These are phyloP conservation scores for Eumeta japonica DNA, from an alignment of 1,140 invertebrate species.

Conservation along the genomic window DNA sequence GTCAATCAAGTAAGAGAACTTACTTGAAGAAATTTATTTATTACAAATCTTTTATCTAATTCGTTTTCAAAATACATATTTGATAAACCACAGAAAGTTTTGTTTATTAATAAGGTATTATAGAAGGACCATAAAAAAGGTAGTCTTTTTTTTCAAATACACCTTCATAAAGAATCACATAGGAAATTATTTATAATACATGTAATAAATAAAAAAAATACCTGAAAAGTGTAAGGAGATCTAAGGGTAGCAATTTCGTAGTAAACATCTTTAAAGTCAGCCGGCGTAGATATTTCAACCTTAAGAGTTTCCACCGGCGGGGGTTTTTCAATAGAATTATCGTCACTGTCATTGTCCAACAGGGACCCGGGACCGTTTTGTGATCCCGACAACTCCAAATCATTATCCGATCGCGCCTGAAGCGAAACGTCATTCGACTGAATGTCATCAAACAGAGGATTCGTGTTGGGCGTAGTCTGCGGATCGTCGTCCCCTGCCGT, in stretches of 20 bases:
- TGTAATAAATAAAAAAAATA: slow-evolving; percentile 31
- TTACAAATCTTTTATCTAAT: no score
- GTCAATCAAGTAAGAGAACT: no score
- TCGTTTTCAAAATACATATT: no score
- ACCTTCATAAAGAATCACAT: not conserved
- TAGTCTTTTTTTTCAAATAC: no score
- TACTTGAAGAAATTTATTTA: no score
- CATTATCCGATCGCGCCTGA: slow-evolving; percentile 59
- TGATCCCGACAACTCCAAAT: slow-evolving; percentile 69
- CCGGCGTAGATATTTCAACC: slow-evolving; percentile 82
- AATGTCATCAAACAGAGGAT: slow-evolving; percentile 39
- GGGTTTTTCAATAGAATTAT: slow-evolving; percentile 63
- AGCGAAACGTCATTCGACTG: slow-evolving; percentile 44
- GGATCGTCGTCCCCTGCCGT: slow-evolving; percentile 62
- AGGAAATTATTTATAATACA: not conserved
- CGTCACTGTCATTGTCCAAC: slow-evolving; percentile 61
- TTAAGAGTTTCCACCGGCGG: slow-evolving; percentile 75
- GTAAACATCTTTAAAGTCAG: slow-evolving; percentile 78
- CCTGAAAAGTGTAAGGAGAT: slow-evolving; percentile 85
- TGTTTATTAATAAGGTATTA: no score
- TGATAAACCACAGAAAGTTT: no score
- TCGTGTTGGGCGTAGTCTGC: slow-evolving; percentile 43
- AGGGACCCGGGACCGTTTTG: slow-evolving; percentile 61
- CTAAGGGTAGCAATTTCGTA: slow-evolving; percentile 88
- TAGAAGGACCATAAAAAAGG: no score